Percentiles rank a stretch among this genome's conserved stretches.
phyloP scores from a whole-genome alignment of 2,888 invertebrate genomes.

The Heteromyza rotundicornis region DNA sequence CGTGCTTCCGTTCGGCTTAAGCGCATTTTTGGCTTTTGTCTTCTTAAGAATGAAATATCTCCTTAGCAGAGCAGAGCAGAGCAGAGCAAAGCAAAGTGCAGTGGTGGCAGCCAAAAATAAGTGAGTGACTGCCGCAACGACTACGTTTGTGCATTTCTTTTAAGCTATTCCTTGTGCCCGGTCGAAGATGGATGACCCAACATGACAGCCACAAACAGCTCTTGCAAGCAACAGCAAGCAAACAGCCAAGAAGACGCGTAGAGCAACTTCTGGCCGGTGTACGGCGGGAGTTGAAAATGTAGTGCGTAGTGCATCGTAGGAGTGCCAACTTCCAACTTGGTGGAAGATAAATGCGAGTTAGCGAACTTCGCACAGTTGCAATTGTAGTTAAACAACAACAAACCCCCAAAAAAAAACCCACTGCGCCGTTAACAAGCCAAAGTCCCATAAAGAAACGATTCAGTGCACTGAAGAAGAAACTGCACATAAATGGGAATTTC shows the following conservation, averaged over 20 bases:
- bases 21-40: too few species aligned
- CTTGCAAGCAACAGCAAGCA: not conserved
- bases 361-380: not conserved
- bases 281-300: not conserved
- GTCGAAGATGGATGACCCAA: conserved; percentile 6
- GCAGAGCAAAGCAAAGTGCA: too few species aligned
- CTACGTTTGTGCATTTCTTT: not conserved
- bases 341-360: conserved; percentile 11
- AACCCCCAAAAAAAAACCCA: not conserved
- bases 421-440: not conserved
- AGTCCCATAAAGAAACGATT: too few species aligned
- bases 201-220: conserved; percentile 9
- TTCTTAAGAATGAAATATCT: too few species aligned
- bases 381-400: not conserved
- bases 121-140: not conserved
- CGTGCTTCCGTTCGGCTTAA: too few species aligned
- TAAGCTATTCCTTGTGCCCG: not conserved
- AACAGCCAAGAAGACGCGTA: not conserved
- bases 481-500: too few species aligned
- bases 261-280: not conserved
- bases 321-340: not conserved
- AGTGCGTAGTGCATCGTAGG: not conserved
- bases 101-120: not conserved
- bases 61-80: too few species aligned
- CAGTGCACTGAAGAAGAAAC: too few species aligned